Evolutionary conservation across 2,888 invertebrate genomes (phyloP).

Genomic region (Spilarctia lutea): DNA sequence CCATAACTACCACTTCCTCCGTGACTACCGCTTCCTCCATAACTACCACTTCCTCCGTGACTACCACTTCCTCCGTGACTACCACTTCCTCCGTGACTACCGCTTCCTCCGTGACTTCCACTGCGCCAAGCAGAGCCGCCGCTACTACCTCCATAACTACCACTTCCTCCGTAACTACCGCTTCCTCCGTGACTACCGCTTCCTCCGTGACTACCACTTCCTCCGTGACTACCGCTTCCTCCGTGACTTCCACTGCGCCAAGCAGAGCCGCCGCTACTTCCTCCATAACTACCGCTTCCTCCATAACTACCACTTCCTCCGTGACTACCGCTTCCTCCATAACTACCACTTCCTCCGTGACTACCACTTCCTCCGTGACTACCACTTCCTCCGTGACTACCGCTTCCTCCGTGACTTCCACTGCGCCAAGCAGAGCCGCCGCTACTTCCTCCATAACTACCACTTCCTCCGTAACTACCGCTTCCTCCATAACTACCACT

Average conservation of each 20-base stretch:
- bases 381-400: constrained; percentile 18
- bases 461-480: constrained; percentile 22
- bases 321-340: too few species aligned
- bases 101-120: constrained; percentile 16
- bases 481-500: too few species aligned
- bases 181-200: constrained; percentile 9
- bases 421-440: too few species aligned
- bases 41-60: constrained; percentile 11
- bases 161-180: constrained; percentile 6
- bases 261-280: constrained; percentile 20
- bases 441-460: constrained; percentile 12
- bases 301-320: too few species aligned
- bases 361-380: constrained; percentile 19
- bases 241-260: constrained; percentile 1
- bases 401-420: constrained; percentile 13
- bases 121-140: constrained; percentile 44
- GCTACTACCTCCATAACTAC: constrained; percentile 26
- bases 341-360: constrained; percentile 21
- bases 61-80: constrained; percentile 11
- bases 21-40: too few species aligned
- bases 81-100: constrained; percentile 13
- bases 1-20: too few species aligned
- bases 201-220: constrained; percentile 3
- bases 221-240: constrained; percentile 15
- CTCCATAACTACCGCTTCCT: constrained; percentile 15